Evolutionary conservation across 2,888 invertebrate species (phyloP), one percentile per base, ranked within the genome.

Genomic region (Ptychoptera albimana): DNA sequence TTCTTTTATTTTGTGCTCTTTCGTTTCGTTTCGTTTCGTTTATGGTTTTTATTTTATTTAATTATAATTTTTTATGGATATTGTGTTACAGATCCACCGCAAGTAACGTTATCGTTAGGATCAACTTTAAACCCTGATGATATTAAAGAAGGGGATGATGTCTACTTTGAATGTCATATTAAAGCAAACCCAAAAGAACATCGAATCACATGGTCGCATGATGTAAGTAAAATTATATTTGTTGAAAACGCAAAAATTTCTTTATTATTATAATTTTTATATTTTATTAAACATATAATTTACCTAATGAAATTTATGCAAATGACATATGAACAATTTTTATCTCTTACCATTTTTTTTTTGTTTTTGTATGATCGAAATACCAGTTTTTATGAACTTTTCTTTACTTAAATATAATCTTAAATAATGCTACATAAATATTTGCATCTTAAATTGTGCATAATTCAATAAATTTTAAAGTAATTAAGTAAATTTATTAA

Each of bases 131-230:
- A 81, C 54, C 76, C 82, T 38, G 76, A 79, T 54, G 77, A 81
- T 59, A 83, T 83, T 55, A 83, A 82, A 59, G 82, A 82, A 64
- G 82, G 81, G 49, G 82, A 81, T 57, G 82, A 82, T 60, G 82
- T 82, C 44, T 83, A 82, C 64, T 82, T 83, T 59, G 82, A 83
- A 63, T 83, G 83, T 63, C 77, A 78, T 66, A 79, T 82, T 55
- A 73, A 74, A 55, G 79, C 82, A 43, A 82, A 82, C 64, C 83
- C 83, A 38, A 75, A 75, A 57, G 77, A 80, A 56, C 77, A 79
- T 60, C 78, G 79, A 58, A 82, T 83, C 55, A 75, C 76, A 50
- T 83, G 83, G 83, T 77, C 73, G 55, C 81, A 81, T 58, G 78
- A 82, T 60, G 82, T 82, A 69, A 77, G 77, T 74, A 59, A 45